Conservation (phyloP, 2,797 vertebrate species). For the Fistularia commersonii region DNA sequence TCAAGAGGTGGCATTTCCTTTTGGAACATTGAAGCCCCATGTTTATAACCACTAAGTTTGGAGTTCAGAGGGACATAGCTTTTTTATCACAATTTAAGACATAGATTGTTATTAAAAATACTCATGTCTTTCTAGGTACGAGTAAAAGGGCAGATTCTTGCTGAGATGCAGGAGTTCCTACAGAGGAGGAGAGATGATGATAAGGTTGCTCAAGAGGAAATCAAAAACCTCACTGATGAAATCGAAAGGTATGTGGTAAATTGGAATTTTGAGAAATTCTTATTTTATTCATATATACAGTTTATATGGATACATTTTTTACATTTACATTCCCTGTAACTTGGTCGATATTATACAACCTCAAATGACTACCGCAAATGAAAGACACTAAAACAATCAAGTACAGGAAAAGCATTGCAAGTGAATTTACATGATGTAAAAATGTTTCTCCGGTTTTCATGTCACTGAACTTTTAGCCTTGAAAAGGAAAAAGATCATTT, state of each 20-base stretch:
- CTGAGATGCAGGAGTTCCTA: constrained; percentile 83
- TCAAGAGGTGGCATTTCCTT: too few relatives aligned
- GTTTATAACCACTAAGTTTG: too few relatives aligned
- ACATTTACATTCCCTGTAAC: constrained; percentile 9
- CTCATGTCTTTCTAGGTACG: constrained; percentile 77
- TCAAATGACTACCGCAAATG: too few relatives aligned
- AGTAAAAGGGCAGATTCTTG: constrained; percentile 72
- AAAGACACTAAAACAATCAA: too few relatives aligned
- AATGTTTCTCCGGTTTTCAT: background rate
- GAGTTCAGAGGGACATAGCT: too few relatives aligned
- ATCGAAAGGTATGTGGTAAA: constrained; percentile 69
- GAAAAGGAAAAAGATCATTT: constrained; percentile 29
- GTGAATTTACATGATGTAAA: too few relatives aligned
- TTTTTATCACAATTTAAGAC: background rate
- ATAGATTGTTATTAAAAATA: background rate
- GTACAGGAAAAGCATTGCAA: too few relatives aligned
- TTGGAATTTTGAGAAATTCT: too few relatives aligned
- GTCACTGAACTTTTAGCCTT: background rate
- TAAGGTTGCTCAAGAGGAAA: constrained; percentile 68
- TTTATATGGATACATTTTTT: background rate
- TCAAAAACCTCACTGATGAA: constrained; percentile 74
- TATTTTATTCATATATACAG: background rate
- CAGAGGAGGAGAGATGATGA: constrained; percentile 79
- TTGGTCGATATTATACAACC: too few relatives aligned
- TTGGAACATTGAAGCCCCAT: too few relatives aligned